Conservation (phyloP, 2,797 vertebrate species). For the Amblyopsis hoosieri region DNA sequence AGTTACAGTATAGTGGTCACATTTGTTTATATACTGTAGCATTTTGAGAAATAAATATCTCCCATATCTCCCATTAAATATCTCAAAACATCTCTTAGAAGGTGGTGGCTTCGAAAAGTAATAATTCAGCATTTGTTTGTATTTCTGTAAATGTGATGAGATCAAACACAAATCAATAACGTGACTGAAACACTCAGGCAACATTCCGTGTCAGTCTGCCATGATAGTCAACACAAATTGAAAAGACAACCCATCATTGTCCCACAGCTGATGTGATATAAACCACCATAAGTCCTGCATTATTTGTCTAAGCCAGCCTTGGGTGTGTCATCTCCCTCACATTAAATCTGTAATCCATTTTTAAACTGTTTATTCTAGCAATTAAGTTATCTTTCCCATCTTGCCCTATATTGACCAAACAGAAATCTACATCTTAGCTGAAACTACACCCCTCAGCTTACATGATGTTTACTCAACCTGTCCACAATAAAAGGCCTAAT, state of each 20-base stretch:
- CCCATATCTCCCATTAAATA: constrained; percentile 1
- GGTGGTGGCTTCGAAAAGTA: background rate
- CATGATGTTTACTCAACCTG: constrained; percentile 42
- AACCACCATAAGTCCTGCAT: background rate
- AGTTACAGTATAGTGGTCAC: background rate
- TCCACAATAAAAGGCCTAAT: constrained; percentile 21
- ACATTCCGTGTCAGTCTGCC: background rate
- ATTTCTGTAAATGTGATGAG: constrained; percentile 2
- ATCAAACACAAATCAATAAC: background rate
- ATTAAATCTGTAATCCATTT: constrained; percentile 27
- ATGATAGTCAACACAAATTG: background rate
- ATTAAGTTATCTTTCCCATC: constrained; percentile 16
- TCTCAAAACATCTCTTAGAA: background rate
- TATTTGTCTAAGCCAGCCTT: background rate
- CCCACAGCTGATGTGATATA: too few relatives aligned
- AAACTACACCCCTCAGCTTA: constrained; percentile 35
- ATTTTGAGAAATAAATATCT: background rate
- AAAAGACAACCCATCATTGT: too few relatives aligned
- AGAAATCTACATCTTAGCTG: constrained; percentile 19
- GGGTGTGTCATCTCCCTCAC: constrained; percentile 14
- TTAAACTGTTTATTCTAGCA: constrained; percentile 28
- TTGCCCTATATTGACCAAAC: constrained; percentile 27
- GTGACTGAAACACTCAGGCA: background rate
- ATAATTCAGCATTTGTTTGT: background rate
- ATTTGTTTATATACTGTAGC: background rate